phyloP scores from a whole-genome alignment of 2,797 vertebrate genomes.

The Sphenopsis melanotis region DNA sequence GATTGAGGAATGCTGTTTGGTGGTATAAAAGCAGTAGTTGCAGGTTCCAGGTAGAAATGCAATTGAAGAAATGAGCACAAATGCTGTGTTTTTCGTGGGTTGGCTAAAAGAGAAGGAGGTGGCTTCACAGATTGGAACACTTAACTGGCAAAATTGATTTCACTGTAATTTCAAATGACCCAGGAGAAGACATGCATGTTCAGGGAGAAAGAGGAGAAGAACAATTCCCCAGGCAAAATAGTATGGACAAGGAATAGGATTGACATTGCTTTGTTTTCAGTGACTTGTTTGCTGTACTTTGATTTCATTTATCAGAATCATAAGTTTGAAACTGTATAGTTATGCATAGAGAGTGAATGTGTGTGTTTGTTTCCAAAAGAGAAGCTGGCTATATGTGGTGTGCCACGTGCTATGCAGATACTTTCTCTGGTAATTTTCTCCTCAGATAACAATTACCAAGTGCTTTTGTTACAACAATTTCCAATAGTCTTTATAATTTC shows the following conservation, averaged over 20 bases:
- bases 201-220: background rate
- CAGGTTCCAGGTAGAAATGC: background rate
- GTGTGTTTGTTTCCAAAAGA: background rate
- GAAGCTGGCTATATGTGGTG: background rate
- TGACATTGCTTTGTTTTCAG: background rate
- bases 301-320: background rate
- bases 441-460: slow-evolving; percentile 3
- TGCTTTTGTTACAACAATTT: background rate
- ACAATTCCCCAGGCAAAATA: background rate
- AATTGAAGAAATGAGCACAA: background rate
- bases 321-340: background rate
- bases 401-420: background rate
- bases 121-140: background rate
- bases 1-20: background rate
- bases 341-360: background rate
- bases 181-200: background rate
- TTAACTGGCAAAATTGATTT: background rate
- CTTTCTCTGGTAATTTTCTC: background rate
- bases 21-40: background rate
- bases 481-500: slow-evolving; percentile 14
- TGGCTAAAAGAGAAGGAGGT: background rate
- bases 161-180: background rate
- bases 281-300: background rate
- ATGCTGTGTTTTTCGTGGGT: background rate
- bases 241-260: background rate